phyloP scores from a whole-genome alignment of 2,113 vertebrate genomes.

The Xenotilapia flavipinnis region DNA sequence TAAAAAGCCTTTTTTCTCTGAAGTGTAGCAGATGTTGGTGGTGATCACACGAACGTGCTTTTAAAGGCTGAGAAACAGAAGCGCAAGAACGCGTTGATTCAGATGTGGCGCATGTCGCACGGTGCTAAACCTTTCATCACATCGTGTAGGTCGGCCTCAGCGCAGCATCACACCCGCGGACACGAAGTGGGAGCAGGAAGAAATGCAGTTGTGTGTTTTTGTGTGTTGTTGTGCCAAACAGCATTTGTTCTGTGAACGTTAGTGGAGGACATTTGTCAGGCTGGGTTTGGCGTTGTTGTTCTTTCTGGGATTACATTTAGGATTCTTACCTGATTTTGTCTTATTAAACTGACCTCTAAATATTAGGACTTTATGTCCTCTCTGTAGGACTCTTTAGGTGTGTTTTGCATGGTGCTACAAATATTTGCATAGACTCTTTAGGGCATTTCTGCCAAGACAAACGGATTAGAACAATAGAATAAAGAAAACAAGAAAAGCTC shows the following conservation, averaged over 20 bases:
- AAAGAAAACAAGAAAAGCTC: not conserved
- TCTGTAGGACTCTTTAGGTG: not conserved
- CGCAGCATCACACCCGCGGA: not conserved
- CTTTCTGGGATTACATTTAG: not conserved
- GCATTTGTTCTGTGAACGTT: not conserved
- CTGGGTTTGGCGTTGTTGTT: not conserved
- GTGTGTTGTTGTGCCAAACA: not conserved
- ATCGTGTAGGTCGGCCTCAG: not conserved
- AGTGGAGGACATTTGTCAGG: not conserved
- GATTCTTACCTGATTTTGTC: not conserved
- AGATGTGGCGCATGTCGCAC: not conserved
- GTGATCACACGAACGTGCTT: not conserved
- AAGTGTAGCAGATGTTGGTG: not conserved
- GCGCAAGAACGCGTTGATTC: not conserved
- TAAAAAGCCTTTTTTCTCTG: not conserved
- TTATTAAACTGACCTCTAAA: not conserved
- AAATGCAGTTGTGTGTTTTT: not conserved
- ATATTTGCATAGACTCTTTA: not conserved
- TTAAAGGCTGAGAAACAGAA: not conserved
- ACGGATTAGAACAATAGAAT: not conserved
- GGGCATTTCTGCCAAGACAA: not conserved
- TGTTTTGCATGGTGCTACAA: not conserved
- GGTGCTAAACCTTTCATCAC: conserved; percentile 13
- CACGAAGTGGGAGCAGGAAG: not conserved
- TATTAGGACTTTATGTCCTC: not conserved